A percentile compares a stretch with the other conserved stretches of the same genome.
phyloP scores from a whole-genome alignment of 2,797 vertebrate species.

The Glossophaga mutica region DNA sequence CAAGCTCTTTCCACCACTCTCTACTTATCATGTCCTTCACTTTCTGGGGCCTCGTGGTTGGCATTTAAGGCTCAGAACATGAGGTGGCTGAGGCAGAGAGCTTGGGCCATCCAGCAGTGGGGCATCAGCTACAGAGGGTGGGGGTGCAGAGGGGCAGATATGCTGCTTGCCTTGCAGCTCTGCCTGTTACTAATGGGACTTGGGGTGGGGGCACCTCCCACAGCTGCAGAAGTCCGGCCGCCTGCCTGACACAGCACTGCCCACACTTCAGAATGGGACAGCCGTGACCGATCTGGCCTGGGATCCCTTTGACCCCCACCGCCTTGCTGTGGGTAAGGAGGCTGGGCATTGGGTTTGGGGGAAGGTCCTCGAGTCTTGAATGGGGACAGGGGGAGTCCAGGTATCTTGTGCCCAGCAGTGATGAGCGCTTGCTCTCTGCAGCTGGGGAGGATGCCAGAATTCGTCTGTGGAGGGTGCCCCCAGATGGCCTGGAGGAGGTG shows the following conservation, averaged over 20 bases:
- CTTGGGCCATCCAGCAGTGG: background rate
- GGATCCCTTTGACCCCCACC: conserved; percentile 91
- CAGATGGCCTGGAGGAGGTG: conserved; percentile 86
- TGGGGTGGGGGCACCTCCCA: background rate
- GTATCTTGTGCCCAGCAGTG: background rate
- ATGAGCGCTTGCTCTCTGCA: conserved; percentile 59
- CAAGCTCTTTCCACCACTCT: background rate
- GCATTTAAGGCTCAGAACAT: background rate
- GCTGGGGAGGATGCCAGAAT: conserved; percentile 95
- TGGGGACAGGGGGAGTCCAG: background rate
- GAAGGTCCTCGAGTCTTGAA: background rate
- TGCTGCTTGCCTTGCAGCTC: background rate
- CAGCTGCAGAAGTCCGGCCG: conserved; percentile 92
- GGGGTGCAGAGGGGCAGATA: background rate
- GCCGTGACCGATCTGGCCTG: conserved; percentile 91
- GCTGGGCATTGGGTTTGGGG: background rate
- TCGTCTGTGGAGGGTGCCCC: conserved; percentile 90
- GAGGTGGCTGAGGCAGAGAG: background rate
- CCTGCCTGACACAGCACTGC: conserved; percentile 85
- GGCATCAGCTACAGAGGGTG: background rate
- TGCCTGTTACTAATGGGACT: background rate
- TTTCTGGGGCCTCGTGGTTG: background rate
- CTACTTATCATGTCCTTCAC: background rate
- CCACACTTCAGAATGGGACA: conserved; percentile 91
- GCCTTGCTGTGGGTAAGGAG: conserved; percentile 90